Evolutionary conservation across 1,140 invertebrate genomes (phyloP).

Genomic region (Octopus sinensis): DNA sequence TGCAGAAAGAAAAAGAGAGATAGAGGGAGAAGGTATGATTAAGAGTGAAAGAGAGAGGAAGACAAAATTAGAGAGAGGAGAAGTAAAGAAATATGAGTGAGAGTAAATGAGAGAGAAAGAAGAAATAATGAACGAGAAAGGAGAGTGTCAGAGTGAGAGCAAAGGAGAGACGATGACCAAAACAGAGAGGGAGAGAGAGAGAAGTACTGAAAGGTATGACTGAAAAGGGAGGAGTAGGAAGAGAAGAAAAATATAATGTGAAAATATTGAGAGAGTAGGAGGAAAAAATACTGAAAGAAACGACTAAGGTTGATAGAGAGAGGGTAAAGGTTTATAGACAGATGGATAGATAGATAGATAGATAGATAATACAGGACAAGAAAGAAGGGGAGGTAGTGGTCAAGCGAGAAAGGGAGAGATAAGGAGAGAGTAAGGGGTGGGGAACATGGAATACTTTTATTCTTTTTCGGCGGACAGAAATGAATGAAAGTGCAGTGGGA

Average conservation of each 20-base stretch:
- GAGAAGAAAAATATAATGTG: neutral
- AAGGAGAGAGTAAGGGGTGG: neutral
- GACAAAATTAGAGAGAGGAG: neutral
- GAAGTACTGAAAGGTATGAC: neutral
- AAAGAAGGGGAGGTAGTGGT: neutral
- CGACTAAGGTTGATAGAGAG: neutral
- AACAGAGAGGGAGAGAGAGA: neutral
- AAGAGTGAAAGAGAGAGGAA: neutral
- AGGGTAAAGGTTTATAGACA: neutral
- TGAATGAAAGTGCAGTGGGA: too few relatives aligned
- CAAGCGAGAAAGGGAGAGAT: constrained; percentile 1
- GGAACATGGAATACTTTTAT: neutral
- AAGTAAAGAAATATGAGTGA: neutral
- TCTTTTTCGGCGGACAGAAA: too few relatives aligned
- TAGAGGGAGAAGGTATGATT: neutral
- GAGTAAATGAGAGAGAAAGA: neutral
- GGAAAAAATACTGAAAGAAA: neutral
- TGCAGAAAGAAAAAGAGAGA: neutral
- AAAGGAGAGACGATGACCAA: neutral
- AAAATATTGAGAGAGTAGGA: neutral
- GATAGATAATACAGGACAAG: neutral
- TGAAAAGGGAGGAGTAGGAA: constrained; percentile 8
- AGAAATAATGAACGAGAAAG: constrained; percentile 5
- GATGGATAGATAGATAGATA: neutral
- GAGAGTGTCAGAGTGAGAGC: too few relatives aligned